A percentile compares a stretch with the other conserved stretches of the same genome.
Evolutionary conservation across 2,888 invertebrate genomes (phyloP).

Genomic region (Eristalis pertinax): DNA sequence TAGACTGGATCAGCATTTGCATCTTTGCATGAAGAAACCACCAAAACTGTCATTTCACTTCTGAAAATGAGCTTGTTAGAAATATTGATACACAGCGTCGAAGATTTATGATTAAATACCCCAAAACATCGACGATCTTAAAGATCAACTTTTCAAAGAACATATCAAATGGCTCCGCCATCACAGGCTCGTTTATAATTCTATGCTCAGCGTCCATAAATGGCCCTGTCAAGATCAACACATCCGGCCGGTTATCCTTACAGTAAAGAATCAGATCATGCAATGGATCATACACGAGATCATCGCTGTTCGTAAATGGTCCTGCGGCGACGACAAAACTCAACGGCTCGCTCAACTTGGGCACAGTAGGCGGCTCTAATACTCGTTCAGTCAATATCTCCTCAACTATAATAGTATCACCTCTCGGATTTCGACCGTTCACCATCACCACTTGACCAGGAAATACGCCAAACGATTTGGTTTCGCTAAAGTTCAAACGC

Average conservation of each 20-base stretch:
- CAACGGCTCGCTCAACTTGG: constrained; percentile 83
- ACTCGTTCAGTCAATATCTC: constrained; percentile 85
- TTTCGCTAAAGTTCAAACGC: constrained; percentile 82
- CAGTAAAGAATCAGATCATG: constrained; percentile 89
- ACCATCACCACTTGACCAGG: constrained; percentile 84
- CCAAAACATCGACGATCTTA: constrained; percentile 85
- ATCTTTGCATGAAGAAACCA: constrained; percentile 90
- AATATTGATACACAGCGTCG: not conserved
- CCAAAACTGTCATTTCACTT: constrained; percentile 85
- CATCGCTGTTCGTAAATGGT: constrained; percentile 91
- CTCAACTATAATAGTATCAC: constrained; percentile 86
- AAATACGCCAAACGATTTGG: constrained; percentile 80
- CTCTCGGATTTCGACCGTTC: constrained; percentile 88
- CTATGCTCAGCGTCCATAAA: constrained; percentile 89
- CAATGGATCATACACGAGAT: constrained; percentile 90
- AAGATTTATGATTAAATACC: constrained; percentile 81
- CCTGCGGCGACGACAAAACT: constrained; percentile 90
- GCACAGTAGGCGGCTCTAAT: constrained; percentile 79
- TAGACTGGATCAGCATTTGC: constrained; percentile 90
- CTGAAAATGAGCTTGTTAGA: not conserved
- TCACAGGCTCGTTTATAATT: constrained; percentile 84
- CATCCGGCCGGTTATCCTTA: constrained; percentile 87
- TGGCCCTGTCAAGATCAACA: constrained; percentile 92
- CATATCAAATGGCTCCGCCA: constrained; percentile 87
- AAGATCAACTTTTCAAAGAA: constrained; percentile 88